phyloP scores from a whole-genome alignment of 2,888 invertebrate species.

The Brachypterus glaber region DNA sequence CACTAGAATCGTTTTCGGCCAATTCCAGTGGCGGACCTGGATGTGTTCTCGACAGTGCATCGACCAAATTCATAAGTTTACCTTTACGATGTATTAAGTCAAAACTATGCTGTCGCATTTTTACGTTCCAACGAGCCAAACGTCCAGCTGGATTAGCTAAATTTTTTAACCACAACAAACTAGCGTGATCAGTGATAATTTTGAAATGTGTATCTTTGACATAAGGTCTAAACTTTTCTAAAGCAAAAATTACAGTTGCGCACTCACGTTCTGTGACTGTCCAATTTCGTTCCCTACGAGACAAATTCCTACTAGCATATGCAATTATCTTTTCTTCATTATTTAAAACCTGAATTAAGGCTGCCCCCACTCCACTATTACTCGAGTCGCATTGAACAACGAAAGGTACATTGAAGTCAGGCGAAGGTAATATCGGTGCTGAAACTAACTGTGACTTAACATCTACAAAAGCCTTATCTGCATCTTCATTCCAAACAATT shows the following conservation, averaged over 20 bases:
- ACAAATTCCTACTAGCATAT: slow-evolving; percentile 14
- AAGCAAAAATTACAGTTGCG: slow-evolving; percentile 2
- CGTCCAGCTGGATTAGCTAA: slow-evolving; percentile 12
- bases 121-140: slow-evolving; percentile 9
- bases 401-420: slow-evolving; percentile 20
- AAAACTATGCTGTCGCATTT: slow-evolving; percentile 12
- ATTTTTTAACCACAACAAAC: slow-evolving; percentile 4
- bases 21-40: no score
- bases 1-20: no score
- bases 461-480: slow-evolving; percentile 10
- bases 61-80: slow-evolving; percentile 6
- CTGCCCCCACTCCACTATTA: slow-evolving; percentile 24
- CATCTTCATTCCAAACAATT: slow-evolving; percentile 3
- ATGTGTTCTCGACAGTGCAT: slow-evolving; percentile 8
- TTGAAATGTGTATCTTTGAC: slow-evolving; percentile 5
- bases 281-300: slow-evolving; percentile 13
- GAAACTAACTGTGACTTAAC: slow-evolving; percentile 11
- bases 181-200: slow-evolving; percentile 7
- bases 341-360: slow-evolving; percentile 18
- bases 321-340: slow-evolving; percentile 14
- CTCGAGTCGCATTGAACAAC: slow-evolving; percentile 25
- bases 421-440: slow-evolving; percentile 18
- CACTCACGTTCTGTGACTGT: no score
- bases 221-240: slow-evolving; percentile 4
- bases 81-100: slow-evolving; percentile 8